Evolutionary conservation across 1,140 invertebrate species (phyloP), one percentile per base, ranked within the genome.

Genomic region (Frieseomelitta varia): DNA sequence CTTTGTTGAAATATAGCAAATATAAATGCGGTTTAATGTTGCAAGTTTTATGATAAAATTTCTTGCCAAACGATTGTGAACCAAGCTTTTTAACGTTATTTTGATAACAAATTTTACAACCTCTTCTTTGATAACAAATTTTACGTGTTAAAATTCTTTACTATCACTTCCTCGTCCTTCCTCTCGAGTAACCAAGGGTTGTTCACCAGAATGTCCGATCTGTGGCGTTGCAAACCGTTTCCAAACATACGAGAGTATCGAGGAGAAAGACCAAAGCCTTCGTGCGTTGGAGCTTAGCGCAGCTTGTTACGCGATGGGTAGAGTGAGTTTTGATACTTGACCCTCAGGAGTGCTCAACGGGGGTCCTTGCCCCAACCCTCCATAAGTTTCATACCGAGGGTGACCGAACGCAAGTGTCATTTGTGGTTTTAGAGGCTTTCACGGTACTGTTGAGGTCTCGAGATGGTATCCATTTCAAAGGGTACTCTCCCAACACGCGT

Each of bases 361-460:
- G 56, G 74, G 30, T 24, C 24, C 30, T 27, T 47, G 24, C 24
- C 6, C 39, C 21, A 58, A 24, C 56, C 56, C n/a, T 61, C 34
- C 61, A 61, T 61, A 76, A 39, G 10, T 63, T 76, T 47, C 34
- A 61, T 76, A 63, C 24, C 17, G 55, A 63, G 74, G 74, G 56
- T 76, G 74, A 27, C 17, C 58, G 15, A 61, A 63, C 56, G 17
- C 47, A 76, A 76, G 74, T 76, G 74, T 47, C 74, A 76, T 76
- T 76, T 61, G 74, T 21, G 74, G 74, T 63, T 76, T 76, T 47
- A 27, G 17, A 76, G 30, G 56, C 56, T 76, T 61, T 61, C 56
- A 63, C 47, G 17, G 72, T 27, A 74, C 55, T 55, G 72, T 55
- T 6, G 72, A 21, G 47, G 72, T 4, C 55, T 74, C 72, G 1